These are phyloP conservation scores for Machaerirhynchus nigripectus DNA, from an alignment of 2,113 vertebrate genomes.

Conservation along the genomic window DNA sequence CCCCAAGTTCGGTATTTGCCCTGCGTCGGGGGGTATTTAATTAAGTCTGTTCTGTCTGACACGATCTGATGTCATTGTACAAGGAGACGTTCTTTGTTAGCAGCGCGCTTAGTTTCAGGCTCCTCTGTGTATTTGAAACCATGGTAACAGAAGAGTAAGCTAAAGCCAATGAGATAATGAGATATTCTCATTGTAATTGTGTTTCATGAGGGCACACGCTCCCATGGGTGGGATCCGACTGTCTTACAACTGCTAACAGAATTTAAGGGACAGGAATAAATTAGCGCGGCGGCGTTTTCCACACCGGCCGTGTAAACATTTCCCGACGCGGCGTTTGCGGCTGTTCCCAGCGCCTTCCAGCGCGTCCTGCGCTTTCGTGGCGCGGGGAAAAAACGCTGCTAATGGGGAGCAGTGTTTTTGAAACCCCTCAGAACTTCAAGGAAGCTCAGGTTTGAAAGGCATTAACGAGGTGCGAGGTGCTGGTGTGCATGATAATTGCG, in stretches of 20 bases:
- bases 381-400: conserved; percentile 36
- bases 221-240: conserved; percentile 81
- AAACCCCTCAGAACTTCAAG: conserved; percentile 77
- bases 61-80: conserved; percentile 87
- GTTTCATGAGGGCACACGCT: conserved; percentile 81
- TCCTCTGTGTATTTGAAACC: conserved; percentile 89
- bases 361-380: background rate
- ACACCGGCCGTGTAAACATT: conserved; percentile 66
- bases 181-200: conserved; percentile 88
- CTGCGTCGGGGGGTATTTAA: conserved; percentile 78
- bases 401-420: conserved; percentile 40
- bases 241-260: conserved; percentile 80
- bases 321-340: conserved; percentile 46
- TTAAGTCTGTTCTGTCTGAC: conserved; percentile 81
- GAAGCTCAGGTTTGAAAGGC: conserved; percentile 75
- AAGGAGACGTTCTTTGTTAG: conserved; percentile 87
- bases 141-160: conserved; percentile 88
- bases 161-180: conserved; percentile 90
- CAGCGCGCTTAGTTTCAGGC: conserved; percentile 77
- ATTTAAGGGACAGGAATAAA: conserved; percentile 75
- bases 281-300: conserved; percentile 62
- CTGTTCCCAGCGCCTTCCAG: conserved; percentile 33
- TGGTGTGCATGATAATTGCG: conserved; percentile 78
- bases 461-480: conserved; percentile 55
- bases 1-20: conserved; percentile 71